These are phyloP conservation scores for Folsomia candida DNA, from an alignment of 2,888 invertebrate species.

Conservation along the genomic window DNA sequence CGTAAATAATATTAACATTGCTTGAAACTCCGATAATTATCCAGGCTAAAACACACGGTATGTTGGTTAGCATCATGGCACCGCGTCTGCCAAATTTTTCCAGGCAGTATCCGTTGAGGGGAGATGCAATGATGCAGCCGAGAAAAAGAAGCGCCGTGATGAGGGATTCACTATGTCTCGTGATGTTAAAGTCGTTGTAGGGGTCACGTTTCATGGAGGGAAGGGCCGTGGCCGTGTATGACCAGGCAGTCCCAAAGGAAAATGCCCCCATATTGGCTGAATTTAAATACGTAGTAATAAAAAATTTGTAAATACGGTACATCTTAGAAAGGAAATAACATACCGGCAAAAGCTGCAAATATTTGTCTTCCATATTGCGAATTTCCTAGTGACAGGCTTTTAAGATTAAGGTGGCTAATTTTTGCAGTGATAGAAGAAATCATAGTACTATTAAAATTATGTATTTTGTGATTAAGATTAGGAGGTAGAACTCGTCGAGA, in stretches of 20 bases:
- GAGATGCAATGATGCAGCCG: neutral
- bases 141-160: neutral
- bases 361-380: neutral
- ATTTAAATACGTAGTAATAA: neutral
- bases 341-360: neutral
- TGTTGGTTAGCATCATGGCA: neutral
- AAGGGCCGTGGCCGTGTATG: neutral
- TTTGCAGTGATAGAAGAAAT: no score
- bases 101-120: neutral
- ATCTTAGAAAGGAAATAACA: neutral
- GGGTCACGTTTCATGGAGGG: neutral
- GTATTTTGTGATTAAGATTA: no score
- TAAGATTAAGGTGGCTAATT: no score
- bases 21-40: neutral
- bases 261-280: constrained; percentile 2
- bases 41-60: neutral
- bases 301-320: no score
- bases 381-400: no score
- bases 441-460: no score
- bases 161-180: neutral
- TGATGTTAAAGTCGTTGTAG: neutral
- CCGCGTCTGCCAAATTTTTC: neutral
- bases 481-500: no score
- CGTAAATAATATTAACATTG: neutral
- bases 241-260: neutral